Evolutionary conservation across 2,113 vertebrate species (phyloP).

Genomic region (Hydrochoerus hydrochaeris): DNA sequence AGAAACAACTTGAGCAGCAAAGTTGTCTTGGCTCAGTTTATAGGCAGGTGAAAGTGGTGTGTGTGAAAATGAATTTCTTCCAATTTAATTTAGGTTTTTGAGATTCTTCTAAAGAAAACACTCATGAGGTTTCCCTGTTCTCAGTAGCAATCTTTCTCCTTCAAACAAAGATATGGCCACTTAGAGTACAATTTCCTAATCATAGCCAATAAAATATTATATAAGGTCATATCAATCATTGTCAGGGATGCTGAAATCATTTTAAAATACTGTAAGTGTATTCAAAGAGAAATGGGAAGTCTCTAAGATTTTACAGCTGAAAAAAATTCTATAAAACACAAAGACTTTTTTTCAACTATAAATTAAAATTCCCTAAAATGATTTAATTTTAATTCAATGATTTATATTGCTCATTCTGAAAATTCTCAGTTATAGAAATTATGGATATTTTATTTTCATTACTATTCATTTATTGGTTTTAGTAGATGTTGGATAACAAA

Average conservation of each 20-base stretch:
- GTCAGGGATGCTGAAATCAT: background rate
- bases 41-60: rapidly evolving
- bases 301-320: background rate
- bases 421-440: background rate
- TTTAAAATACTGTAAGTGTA: background rate
- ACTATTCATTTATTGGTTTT: background rate
- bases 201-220: background rate
- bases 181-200: background rate
- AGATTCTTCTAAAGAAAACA: background rate
- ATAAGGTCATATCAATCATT: rapidly evolving
- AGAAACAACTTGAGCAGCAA: background rate
- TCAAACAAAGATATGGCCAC: background rate
- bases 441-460: background rate
- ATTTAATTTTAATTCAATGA: no score
- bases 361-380: background rate
- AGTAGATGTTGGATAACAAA: background rate
- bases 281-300: background rate
- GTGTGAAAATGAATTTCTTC: background rate
- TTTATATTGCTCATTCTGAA: background rate
- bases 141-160: background rate
- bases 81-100: background rate
- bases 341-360: background rate
- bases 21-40: background rate
- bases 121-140: background rate
- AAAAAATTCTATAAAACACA: background rate